Evolutionary conservation across 2,797 vertebrate genomes (phyloP), one percentile per base, ranked within the genome.

Genomic region (Siniperca scherzeri): DNA sequence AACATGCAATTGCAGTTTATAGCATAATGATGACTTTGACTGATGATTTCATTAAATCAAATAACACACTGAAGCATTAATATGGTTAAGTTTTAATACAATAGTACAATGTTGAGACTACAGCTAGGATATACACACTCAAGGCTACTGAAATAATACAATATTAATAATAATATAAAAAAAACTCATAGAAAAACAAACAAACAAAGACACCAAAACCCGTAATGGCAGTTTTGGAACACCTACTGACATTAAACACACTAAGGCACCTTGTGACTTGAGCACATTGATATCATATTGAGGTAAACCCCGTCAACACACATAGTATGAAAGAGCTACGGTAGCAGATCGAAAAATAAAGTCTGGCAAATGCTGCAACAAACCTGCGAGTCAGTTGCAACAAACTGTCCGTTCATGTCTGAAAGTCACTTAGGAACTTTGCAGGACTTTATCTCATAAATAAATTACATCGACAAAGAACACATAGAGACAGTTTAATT

Each of bases 221-320:
- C 7, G 14, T 82, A 76, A 87, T 91, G 87, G 73, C 72, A 78
- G 76, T 84, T 92, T 90, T 82, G 83, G 72, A 86, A 87, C 74
- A 84, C 44, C 33, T 85, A 88, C 80, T 79, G 65, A 92, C 71
- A 11, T 80, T 85, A 48, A 87, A 90, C 76, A 92, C 83, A 89
- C 85, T 94, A 95, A 95, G 94, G 94, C 94, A 95, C 93, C 91
- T 91, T 90, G 92, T 94, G 93, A 93, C 87, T 87, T 77, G 77
- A 89, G 84, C 66, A 86, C 81, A 91, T 74, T 82, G 80, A 90
- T 89, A 91, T 88, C 52, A 89, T 83, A 80, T 73, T 87, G 85
- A 93, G 71, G 87, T 88, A 90, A 90, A 78, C 72, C 77, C 78
- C 60, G 57, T 86, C 78, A 82, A 74, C 80, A 84, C 68, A 57